A percentile compares a stretch with the other conserved stretches of the same genome.
These are phyloP conservation scores for Seriola quinqueradiata DNA, from an alignment of 2,113 vertebrate genomes.

Conservation along the genomic window DNA sequence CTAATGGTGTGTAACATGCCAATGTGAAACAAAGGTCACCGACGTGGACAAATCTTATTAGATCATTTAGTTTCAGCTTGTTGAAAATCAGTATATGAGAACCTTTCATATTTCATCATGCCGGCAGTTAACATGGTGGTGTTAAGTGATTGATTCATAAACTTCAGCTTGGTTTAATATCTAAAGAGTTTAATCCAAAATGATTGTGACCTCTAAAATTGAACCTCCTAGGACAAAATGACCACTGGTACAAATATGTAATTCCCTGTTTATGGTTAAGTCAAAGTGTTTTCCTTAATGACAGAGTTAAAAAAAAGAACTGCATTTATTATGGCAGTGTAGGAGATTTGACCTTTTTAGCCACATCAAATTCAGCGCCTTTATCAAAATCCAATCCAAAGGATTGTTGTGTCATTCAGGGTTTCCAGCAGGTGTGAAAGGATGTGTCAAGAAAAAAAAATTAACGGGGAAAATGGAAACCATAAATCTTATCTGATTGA, in stretches of 20 bases:
- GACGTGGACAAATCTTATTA: slow-evolving; percentile 44
- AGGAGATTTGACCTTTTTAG: neutral
- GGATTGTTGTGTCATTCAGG: neutral
- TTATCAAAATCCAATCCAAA: neutral
- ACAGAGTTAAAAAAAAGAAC: neutral
- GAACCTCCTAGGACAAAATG: neutral
- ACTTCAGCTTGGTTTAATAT: slow-evolving; percentile 19
- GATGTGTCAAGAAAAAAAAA: neutral
- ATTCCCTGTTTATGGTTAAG: neutral
- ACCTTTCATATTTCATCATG: slow-evolving; percentile 23
- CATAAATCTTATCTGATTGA: neutral
- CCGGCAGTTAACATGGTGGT: neutral
- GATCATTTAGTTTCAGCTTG: slow-evolving; percentile 57
- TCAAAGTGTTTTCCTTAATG: neutral
- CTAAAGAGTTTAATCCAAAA: neutral
- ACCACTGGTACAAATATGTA: neutral
- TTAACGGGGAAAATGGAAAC: neutral
- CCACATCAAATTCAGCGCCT: neutral
- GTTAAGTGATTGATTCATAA: neutral
- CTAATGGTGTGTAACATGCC: slow-evolving; percentile 58
- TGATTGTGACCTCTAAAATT: neutral
- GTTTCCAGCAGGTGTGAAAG: neutral
- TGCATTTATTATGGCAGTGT: neutral
- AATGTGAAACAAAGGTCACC: slow-evolving; percentile 65
- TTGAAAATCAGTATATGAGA: slow-evolving; percentile 32